Conservation (phyloP, 2,797 vertebrate genomes). For the Halcyon smyrnensis region DNA sequence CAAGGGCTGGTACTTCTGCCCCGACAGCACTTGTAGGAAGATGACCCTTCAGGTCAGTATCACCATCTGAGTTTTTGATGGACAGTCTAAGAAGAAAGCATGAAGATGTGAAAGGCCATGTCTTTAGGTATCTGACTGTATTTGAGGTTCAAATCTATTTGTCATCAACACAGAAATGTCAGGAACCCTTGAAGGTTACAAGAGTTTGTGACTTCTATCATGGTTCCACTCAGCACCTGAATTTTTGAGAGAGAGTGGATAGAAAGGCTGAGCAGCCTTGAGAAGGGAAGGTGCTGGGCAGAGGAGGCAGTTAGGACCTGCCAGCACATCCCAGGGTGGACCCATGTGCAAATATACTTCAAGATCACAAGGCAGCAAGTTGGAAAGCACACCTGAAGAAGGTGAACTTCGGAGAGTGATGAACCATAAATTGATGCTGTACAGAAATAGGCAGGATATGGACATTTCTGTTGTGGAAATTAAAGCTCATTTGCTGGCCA, state of each 20-base stretch:
- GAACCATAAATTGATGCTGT: neutral
- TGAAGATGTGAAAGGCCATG: neutral
- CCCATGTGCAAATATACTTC: neutral
- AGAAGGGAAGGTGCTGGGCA: neutral
- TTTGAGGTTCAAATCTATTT: neutral
- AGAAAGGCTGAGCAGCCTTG: neutral
- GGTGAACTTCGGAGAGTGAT: neutral
- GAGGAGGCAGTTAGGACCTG: neutral
- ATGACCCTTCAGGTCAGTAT: neutral
- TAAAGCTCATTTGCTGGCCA: neutral
- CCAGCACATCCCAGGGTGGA: neutral
- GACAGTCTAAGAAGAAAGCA: neutral
- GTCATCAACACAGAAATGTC: neutral
- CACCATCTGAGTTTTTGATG: neutral
- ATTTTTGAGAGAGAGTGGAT: neutral
- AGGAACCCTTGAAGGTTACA: neutral
- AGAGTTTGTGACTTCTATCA: neutral
- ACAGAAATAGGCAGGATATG: neutral
- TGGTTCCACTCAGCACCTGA: neutral
- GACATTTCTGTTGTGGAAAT: neutral
- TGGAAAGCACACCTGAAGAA: neutral
- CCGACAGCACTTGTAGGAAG: neutral
- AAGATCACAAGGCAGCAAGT: neutral
- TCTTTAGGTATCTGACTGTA: neutral
- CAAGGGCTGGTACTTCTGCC: neutral